A percentile compares a stretch with the other conserved stretches of the same genome.
phyloP scores from a whole-genome alignment of 2,888 invertebrate genomes.

The Gortyna flavago region DNA sequence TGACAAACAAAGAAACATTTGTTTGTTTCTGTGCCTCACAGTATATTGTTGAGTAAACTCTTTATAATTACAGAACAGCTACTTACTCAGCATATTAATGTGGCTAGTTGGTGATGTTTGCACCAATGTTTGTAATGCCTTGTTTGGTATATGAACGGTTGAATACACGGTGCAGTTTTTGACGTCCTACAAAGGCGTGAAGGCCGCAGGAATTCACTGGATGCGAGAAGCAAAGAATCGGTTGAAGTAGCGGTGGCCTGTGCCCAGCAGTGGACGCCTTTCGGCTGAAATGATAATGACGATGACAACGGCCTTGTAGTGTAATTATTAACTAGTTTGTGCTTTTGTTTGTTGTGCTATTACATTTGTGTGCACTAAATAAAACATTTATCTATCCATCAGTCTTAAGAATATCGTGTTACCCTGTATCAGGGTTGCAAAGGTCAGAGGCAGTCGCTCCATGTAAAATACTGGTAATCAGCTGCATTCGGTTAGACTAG shows the following conservation, averaged over 20 bases:
- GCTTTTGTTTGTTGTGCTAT: too few relatives aligned
- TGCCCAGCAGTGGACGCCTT: background rate
- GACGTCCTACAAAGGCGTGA: background rate
- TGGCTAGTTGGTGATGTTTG: constrained; percentile 26
- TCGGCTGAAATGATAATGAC: background rate
- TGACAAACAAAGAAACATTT: constrained; percentile 62
- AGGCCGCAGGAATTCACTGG: background rate
- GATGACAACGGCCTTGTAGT: too few relatives aligned
- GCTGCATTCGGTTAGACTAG: too few relatives aligned
- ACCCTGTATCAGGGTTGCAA: too few relatives aligned
- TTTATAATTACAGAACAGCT: constrained; percentile 64
- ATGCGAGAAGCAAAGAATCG: background rate
- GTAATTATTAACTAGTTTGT: too few relatives aligned
- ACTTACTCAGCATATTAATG: constrained; percentile 59
- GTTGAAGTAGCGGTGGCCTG: background rate
- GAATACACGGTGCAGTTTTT: background rate
- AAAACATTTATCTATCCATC: too few relatives aligned
- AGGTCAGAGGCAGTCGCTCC: too few relatives aligned
- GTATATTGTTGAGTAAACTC: constrained; percentile 62
- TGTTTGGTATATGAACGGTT: background rate
- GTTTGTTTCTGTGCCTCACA: constrained; percentile 45
- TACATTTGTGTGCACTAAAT: too few relatives aligned
- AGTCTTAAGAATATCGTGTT: too few relatives aligned
- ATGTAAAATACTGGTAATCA: too few relatives aligned
- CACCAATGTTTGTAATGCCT: constrained; percentile 39